Base-by-base conservation (phyloP, 2,888 invertebrate genomes). In the Lithophane semibrunnea region DNA sequence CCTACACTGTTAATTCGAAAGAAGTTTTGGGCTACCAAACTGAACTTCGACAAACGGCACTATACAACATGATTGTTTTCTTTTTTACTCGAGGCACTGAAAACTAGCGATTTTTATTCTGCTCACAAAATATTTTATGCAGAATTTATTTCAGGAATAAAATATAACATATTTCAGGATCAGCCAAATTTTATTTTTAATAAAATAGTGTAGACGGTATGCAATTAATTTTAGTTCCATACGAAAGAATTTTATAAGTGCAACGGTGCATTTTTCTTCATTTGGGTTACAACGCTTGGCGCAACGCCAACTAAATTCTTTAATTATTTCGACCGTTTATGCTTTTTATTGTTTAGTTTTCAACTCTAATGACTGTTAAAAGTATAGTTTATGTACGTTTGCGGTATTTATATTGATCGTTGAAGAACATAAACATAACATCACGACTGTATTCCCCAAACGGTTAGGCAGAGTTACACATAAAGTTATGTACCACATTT, bases 291-390 rank as follows among this genome's bases (percentile, higher is more conserved):
- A 73, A n/a, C 18, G 54, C 10, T 68, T 79, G 84, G 84, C 82
- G 13, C 7, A 0, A 12, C 0, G 85, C 84, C 84, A 84, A 72
- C 29, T 24, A 54, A 73, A 79, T 75, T 85, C 67, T 58, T 82
- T 81, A 84, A 84, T 83, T 81, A 84, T 75, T 84, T 78, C 77
- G 49, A 70, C 37, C 54, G 66, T 72, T 77, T 69, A 74, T 66
- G 29, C 29, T 64, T 73, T 83, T 76, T 70, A 70, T 64, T 69
- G 29, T 83, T 73, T 67, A 42, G 44, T 76, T 76, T 52, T 21
- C n/a, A 54, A 47, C 64, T 47, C 24, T 73, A 75, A 73, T 64
- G 16, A 73, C 37, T 60, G 29, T 54, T 61, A 44, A 67, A 73
- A 29, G n/a, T 67, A 29, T 42, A 44, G 24, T 76, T 67, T 73